Conservation (phyloP, 1,140 invertebrate genomes). For the Phortica variegata region DNA sequence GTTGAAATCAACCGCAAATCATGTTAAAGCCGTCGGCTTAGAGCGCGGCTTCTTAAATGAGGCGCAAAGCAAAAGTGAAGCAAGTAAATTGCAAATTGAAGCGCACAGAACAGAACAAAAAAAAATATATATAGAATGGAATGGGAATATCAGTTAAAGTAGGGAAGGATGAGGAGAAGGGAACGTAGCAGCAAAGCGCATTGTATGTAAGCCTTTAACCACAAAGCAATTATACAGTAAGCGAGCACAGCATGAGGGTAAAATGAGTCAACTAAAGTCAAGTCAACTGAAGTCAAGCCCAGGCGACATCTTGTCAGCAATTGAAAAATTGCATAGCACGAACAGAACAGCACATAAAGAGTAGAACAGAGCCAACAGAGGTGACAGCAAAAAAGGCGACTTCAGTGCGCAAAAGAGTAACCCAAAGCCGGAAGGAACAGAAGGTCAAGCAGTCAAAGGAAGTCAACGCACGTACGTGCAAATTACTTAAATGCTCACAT, state of each 20-base stretch:
- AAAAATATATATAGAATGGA: too few species aligned
- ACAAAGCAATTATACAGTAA: conserved; percentile 50
- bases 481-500: too few species aligned
- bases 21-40: conserved; percentile 41
- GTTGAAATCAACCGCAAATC: conserved; percentile 31
- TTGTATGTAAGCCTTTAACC: conserved; percentile 45
- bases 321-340: conserved; percentile 37
- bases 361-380: neutral
- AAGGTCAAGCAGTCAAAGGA: conserved; percentile 5
- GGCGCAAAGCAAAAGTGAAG: too few species aligned
- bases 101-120: too few species aligned
- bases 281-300: conserved; percentile 5
- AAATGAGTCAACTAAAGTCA: conserved; percentile 12
- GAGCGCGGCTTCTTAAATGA: conserved; percentile 2
- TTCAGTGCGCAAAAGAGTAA: conserved; percentile 43
- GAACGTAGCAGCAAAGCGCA: conserved; percentile 4
- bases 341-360: conserved; percentile 12
- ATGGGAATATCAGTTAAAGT: too few species aligned
- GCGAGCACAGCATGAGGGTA: neutral
- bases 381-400: conserved; percentile 3
- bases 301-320: conserved; percentile 44
- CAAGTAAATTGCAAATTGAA: too few species aligned
- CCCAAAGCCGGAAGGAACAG: conserved; percentile 31
- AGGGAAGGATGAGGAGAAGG: too few species aligned
- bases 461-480: too few species aligned